A percentile compares a stretch with the other conserved stretches of the same genome.
These are phyloP conservation scores for Meteorus sp. DNA, from an alignment of 1,140 invertebrate species.

Conservation along the genomic window DNA sequence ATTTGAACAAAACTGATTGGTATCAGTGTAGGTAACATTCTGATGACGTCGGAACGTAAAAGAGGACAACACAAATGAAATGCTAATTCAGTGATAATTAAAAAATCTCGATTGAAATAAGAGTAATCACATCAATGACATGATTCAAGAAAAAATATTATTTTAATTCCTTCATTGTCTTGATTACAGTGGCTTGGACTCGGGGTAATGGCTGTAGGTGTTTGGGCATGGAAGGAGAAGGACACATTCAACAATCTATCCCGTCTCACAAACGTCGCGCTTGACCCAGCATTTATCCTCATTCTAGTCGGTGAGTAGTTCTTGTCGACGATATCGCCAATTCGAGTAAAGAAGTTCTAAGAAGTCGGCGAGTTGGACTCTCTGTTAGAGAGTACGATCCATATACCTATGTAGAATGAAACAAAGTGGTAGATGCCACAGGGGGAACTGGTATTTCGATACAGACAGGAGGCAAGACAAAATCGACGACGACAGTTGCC, in stretches of 20 bases:
- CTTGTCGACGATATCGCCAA: constrained; percentile 5
- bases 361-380: neutral
- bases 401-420: neutral
- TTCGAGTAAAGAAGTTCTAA: neutral
- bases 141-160: no score
- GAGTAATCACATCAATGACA: no score
- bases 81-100: no score
- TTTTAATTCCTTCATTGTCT: constrained; percentile 2
- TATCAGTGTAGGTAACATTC: no score
- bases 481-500: constrained; percentile 11
- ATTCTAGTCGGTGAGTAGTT: constrained; percentile 80
- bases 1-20: no score
- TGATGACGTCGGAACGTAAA: no score
- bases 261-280: constrained; percentile 82
- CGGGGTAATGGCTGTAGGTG: constrained; percentile 82
- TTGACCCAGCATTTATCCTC: constrained; percentile 95
- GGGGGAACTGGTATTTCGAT: neutral
- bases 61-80: no score
- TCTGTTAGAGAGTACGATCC: neutral
- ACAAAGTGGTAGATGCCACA: neutral
- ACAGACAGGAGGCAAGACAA: neutral
- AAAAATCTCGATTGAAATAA: no score
- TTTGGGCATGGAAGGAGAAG: constrained; percentile 98
- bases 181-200: constrained; percentile 80
- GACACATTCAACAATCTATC: constrained; percentile 93